Evolutionary conservation across 2,888 invertebrate genomes (phyloP).

Genomic region (Acleris holmiana): DNA sequence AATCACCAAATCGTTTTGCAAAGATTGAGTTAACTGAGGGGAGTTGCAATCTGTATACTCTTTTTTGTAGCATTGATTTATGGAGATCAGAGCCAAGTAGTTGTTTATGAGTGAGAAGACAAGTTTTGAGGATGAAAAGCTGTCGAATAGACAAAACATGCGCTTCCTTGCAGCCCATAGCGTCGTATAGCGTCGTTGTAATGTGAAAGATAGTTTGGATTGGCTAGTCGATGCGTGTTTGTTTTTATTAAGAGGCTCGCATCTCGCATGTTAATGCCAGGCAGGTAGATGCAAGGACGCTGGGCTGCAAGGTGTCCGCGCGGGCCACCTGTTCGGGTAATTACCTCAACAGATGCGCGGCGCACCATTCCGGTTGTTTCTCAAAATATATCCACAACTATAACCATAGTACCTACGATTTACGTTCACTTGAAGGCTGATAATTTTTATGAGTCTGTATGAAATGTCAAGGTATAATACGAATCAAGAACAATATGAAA

Average conservation of each 20-base stretch:
- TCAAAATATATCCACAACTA: slow-evolving; percentile 40
- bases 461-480: slow-evolving; percentile 13
- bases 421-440: slow-evolving; percentile 3
- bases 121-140: too few relatives aligned
- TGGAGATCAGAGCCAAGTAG: too few relatives aligned
- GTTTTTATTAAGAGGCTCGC: slow-evolving; percentile 32
- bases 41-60: too few relatives aligned
- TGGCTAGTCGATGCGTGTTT: slow-evolving; percentile 19
- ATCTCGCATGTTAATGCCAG: slow-evolving; percentile 25
- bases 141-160: too few relatives aligned
- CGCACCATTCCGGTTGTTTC: slow-evolving; percentile 44
- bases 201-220: slow-evolving; percentile 3
- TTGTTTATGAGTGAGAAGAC: too few relatives aligned
- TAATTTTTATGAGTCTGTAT: slow-evolving; percentile 3
- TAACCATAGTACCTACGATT: slow-evolving; percentile 30
- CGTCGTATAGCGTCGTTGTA: neutral
- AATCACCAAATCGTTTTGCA: too few relatives aligned
- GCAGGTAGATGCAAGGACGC: slow-evolving; percentile 53
- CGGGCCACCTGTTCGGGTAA: slow-evolving; percentile 72
- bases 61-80: too few relatives aligned
- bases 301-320: slow-evolving; percentile 73
- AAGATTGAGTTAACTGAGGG: too few relatives aligned
- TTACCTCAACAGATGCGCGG: slow-evolving; percentile 79
- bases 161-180: too few relatives aligned
- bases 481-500: too few relatives aligned